Evolutionary conservation across 1,140 invertebrate genomes (phyloP), one percentile per base, ranked within the genome.

Genomic region (Drosophila suzukii): DNA sequence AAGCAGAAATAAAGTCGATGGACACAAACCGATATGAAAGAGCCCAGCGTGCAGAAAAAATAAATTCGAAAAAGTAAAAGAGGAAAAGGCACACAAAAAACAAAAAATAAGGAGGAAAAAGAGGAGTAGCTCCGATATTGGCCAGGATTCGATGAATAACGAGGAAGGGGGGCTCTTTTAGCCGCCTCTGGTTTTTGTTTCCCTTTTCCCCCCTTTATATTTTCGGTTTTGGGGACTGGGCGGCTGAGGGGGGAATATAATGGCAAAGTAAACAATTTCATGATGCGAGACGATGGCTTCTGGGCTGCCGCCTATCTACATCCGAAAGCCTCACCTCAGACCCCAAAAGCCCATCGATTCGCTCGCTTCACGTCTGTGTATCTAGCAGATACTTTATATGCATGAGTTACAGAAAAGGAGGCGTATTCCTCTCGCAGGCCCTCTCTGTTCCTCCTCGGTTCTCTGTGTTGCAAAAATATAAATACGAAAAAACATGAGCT

Each of bases 191-290:
- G 53, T 49, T 58, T 36, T 36, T 65, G 43, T 70, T 34, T 41
- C 15, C 36, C 15, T 15, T 41, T 5, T 24, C n/a, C 24, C 12
- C 39, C 12, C 38, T 34, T 36, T 68, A 15, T 39, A 27, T 62
- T 61, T 62, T 15, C 17, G 51, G 41, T 38, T 38, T 46, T 46
- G 43, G 24, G 62, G 32, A 11, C 27, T 38, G 65, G 38, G 15
- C 17, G 17, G 8, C 7, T 10, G 7, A 10, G 32, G 44, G 32
- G 30, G 43, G 38, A 71, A 71, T 58, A 71, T 72, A 72, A 72
- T 72, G 68, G 68, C 68, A 72, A 71, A 72, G 68, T 72, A 72
- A 72, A 72, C 68, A 72, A 72, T 71, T 71, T 71, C 68, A 71
- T 72, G 68, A 72, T 72, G 66, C 68, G 68, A 72, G 68, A 72